Evolutionary conservation across 2,888 invertebrate species (phyloP).

Genomic region (Euphydryas editha): DNA sequence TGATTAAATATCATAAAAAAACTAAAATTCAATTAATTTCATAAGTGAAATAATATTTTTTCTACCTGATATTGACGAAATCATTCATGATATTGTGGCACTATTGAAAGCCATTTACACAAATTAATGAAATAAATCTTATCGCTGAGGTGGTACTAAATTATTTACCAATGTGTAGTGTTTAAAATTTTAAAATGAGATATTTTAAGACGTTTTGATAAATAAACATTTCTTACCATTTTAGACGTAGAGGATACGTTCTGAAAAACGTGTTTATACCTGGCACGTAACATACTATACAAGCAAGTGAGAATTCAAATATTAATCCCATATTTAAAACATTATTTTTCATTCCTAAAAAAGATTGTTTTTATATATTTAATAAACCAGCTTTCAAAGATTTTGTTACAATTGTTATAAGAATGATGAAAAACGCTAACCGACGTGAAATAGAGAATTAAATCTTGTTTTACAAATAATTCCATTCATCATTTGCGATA

Average conservation of each 20-base stretch:
- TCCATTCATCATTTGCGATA: slow-evolving; percentile 89
- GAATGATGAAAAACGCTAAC: slow-evolving; percentile 62
- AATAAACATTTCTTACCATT: slow-evolving; percentile 60
- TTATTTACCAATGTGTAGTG: too few relatives aligned
- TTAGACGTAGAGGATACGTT: slow-evolving; percentile 81
- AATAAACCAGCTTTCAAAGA: slow-evolving; percentile 5
- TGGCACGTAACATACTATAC: slow-evolving; percentile 86
- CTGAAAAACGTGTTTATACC: slow-evolving; percentile 84
- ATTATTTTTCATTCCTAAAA: slow-evolving; percentile 87
- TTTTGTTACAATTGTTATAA: not conserved
- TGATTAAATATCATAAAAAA: too few relatives aligned
- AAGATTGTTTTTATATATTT: not conserved
- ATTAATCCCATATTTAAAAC: slow-evolving; percentile 86
- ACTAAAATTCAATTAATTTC: too few relatives aligned
- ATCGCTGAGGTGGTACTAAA: too few relatives aligned
- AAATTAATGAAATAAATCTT: too few relatives aligned
- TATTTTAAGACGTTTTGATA: not conserved
- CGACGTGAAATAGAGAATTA: slow-evolving; percentile 88
- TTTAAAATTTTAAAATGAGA: too few relatives aligned
- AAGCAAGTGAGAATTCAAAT: slow-evolving; percentile 86
- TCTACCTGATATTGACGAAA: too few relatives aligned
- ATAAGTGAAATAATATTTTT: not conserved
- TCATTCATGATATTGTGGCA: too few relatives aligned
- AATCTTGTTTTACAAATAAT: slow-evolving; percentile 89
- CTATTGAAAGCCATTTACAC: too few relatives aligned